A percentile compares a stretch with the other conserved stretches of the same genome.
These are phyloP conservation scores for Serrognathus titanus DNA, from an alignment of 2,888 invertebrate species.

Conservation along the genomic window DNA sequence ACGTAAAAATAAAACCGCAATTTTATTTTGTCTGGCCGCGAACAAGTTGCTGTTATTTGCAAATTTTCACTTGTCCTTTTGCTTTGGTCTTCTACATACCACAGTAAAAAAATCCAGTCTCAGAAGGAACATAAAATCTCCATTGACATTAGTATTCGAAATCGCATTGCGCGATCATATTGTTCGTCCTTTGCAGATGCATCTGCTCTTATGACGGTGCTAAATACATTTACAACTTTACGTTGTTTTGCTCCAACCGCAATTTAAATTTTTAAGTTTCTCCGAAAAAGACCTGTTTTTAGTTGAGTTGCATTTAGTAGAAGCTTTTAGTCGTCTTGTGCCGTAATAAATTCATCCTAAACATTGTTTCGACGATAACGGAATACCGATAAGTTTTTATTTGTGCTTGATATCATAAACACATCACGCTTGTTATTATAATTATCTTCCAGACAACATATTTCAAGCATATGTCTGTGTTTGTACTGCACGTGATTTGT, in stretches of 20 bases:
- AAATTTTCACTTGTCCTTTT: slow-evolving; percentile 34
- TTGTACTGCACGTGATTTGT: slow-evolving; percentile 1
- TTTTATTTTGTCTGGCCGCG: slow-evolving; percentile 43
- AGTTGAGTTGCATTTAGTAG: too few relatives aligned
- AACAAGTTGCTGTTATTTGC: slow-evolving; percentile 38
- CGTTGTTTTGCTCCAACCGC: background rate
- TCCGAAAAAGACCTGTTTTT: too few relatives aligned
- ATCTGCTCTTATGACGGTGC: too few relatives aligned
- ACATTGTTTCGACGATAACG: too few relatives aligned
- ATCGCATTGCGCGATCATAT: slow-evolving; percentile 3
- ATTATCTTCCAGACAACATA: slow-evolving; percentile 3
- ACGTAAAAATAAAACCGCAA: slow-evolving; percentile 35
- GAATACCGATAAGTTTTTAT: too few relatives aligned
- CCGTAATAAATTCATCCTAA: too few relatives aligned
- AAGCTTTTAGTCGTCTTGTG: too few relatives aligned
- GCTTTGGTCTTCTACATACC: slow-evolving; percentile 10
- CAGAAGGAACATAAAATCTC: slow-evolving; percentile 31
- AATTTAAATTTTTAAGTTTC: too few relatives aligned
- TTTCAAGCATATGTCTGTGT: slow-evolving; percentile 1
- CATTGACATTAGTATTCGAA: slow-evolving; percentile 20
- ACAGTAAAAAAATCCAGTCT: slow-evolving; percentile 15
- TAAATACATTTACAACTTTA: background rate
- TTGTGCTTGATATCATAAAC: too few relatives aligned
- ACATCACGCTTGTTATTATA: background rate
- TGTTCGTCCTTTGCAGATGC: slow-evolving; percentile 6